Percentiles rank a stretch among this genome's conserved stretches.
Evolutionary conservation across 2,888 invertebrate species (phyloP).

Genomic region (Pammene fasciana): DNA sequence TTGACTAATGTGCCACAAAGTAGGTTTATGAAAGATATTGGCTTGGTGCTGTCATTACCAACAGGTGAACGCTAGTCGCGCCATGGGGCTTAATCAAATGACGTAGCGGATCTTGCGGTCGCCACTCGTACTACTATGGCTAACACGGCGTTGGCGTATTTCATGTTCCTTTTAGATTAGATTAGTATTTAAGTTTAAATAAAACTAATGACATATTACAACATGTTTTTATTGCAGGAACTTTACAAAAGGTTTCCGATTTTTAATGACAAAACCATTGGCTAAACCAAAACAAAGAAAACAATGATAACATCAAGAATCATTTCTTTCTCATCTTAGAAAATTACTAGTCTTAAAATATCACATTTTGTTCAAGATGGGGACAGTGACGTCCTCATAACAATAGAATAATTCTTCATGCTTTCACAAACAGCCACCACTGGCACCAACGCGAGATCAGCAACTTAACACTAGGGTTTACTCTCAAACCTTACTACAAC

Average conservation of each 20-base stretch:
- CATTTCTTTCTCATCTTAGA: conserved; percentile 73
- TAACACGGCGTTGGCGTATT: too few species aligned
- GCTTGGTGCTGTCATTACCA: too few species aligned
- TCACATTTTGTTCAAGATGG: conserved; percentile 80
- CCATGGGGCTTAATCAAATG: too few species aligned
- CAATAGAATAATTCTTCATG: conserved; percentile 82
- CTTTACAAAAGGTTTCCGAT: conserved; percentile 79
- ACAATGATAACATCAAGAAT: conserved; percentile 82
- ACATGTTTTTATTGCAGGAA: conserved; percentile 73
- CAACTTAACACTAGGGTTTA: conserved; percentile 73
- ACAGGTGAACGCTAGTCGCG: too few species aligned
- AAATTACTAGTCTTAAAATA: conserved; percentile 79
- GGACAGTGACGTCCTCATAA: conserved; percentile 82
- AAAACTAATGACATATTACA: conserved; percentile 52
- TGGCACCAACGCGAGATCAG: conserved; percentile 81
- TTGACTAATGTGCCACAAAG: too few species aligned
- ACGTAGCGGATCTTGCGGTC: too few species aligned
- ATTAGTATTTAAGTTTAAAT: not conserved
- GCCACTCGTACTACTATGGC: too few species aligned
- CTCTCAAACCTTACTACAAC: conserved; percentile 74
- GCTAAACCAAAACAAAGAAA: conserved; percentile 66
- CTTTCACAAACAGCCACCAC: conserved; percentile 74
- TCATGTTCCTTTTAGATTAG: not conserved
- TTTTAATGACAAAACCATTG: conserved; percentile 71
- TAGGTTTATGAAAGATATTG: too few species aligned